These are phyloP conservation scores for Heliconius nattereri DNA, from an alignment of 1,140 invertebrate genomes.

Conservation along the genomic window DNA sequence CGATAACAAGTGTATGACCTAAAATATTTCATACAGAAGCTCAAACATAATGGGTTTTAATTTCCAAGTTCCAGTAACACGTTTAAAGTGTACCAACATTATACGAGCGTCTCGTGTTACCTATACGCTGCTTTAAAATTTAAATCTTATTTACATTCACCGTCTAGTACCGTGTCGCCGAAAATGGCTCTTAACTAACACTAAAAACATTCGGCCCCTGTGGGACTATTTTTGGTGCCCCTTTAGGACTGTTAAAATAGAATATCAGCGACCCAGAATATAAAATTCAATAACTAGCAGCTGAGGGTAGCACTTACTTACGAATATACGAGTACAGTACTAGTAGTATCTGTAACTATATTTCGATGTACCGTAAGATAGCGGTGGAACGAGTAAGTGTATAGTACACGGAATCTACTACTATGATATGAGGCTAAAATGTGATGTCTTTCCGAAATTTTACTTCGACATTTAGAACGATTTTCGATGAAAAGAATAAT, in stretches of 20 bases:
- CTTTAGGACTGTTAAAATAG: slow-evolving; percentile 66
- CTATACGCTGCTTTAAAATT: slow-evolving; percentile 62
- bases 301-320: slow-evolving; percentile 49
- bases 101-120: slow-evolving; percentile 28
- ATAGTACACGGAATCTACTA: slow-evolving; percentile 1
- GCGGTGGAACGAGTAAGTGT: slow-evolving; percentile 14
- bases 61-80: slow-evolving; percentile 9
- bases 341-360: slow-evolving; percentile 38
- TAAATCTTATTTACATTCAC: slow-evolving; percentile 73
- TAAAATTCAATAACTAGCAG: slow-evolving; percentile 64
- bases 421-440: slow-evolving; percentile 11
- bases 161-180: slow-evolving; percentile 50
- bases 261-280: slow-evolving; percentile 60
- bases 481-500: too few relatives aligned
- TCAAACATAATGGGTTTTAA: slow-evolving; percentile 4
- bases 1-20: neutral
- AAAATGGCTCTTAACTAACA: slow-evolving; percentile 68
- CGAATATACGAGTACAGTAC: slow-evolving; percentile 27
- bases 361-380: slow-evolving; percentile 40
- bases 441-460: neutral
- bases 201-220: slow-evolving; percentile 54
- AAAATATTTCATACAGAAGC: slow-evolving; percentile 6
- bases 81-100: slow-evolving; percentile 17
- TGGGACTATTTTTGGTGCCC: slow-evolving; percentile 67
- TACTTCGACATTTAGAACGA: neutral